These are phyloP conservation scores for Microtus agrestis DNA, from an alignment of 2,797 vertebrate species.

Conservation along the genomic window DNA sequence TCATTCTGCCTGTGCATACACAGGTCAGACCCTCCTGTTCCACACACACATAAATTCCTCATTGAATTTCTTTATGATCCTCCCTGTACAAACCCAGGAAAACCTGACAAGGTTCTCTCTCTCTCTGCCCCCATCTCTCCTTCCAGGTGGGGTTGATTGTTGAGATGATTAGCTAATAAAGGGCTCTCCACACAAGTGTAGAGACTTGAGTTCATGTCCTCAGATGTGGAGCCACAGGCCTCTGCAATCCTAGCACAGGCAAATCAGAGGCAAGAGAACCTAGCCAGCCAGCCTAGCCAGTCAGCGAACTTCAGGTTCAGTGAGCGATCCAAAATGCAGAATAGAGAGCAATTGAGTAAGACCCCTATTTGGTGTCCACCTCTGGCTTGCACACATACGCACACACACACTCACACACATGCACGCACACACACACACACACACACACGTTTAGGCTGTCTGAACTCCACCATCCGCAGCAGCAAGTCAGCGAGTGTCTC, in stretches of 20 bases:
- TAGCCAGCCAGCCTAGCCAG: background rate
- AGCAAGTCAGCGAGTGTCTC: background rate
- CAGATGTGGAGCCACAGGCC: too few species aligned
- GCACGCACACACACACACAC: background rate
- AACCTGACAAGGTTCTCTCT: background rate
- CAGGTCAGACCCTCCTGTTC: background rate
- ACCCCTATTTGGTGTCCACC: background rate
- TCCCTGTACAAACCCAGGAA: background rate
- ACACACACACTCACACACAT: background rate
- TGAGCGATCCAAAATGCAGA: background rate
- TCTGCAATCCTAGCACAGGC: background rate
- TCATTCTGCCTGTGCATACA: fast-evolving
- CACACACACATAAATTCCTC: background rate
- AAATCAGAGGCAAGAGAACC: background rate
- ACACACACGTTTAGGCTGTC: background rate
- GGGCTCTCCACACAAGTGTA: background rate
- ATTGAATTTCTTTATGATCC: background rate
- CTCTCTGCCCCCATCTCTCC: background rate
- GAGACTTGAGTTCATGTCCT: background rate
- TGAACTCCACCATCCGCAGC: background rate
- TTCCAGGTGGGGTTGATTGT: background rate
- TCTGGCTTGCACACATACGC: background rate
- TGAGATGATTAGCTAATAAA: background rate
- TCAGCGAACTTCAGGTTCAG: background rate
- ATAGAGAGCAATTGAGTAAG: background rate